Evolutionary conservation across 2,888 invertebrate species (phyloP), one percentile per base, ranked within the genome.

Genomic region (Strigamia crassipes): DNA sequence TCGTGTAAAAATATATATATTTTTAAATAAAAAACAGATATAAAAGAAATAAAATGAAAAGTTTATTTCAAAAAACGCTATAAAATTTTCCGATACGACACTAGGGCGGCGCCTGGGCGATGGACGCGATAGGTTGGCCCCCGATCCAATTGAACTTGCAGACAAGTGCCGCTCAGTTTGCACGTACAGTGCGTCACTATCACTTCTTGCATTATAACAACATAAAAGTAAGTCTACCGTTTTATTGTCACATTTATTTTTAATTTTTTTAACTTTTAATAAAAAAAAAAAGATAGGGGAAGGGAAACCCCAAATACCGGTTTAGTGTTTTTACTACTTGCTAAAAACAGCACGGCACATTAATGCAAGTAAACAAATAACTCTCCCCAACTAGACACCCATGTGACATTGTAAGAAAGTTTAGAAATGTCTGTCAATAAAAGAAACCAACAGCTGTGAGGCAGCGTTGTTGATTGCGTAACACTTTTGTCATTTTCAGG

Each of bases 91-190:
- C 51, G 51, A 51, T n/a, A n/a, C 18, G 51, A 51, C 51, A 51
- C 51, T 51, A 51, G 51, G 51, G 51, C 51, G 51, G 18, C 51
- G 51, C 51, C 51, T 51, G 51, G 15, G 51, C 51, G 51, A 51
- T 51, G 18, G 4, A 4, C 3, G 51, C 51, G 15, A 51, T 34
- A 51, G 51, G 15, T 51, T 51, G 51, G 51, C 18, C n/a, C 10
- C 51, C 51, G 51, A 51, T n/a, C 51, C 51, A 51, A 51, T 51
- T 51, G 51, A 51, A 51, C 51, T 8, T 51, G 51, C n/a, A n/a
- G 51, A 51, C 51, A 51, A 51, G n/a, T n/a, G 51, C 51, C 51
- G 51, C n/a, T 51, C 51, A n/a, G 51, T 51, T 51, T 51, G 51
- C 51, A 51, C 4, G n/a, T n/a, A 13, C 51, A 51, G n/a, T 51